phyloP scores from a whole-genome alignment of 2,888 invertebrate species.

The Cephus rjabovi region DNA sequence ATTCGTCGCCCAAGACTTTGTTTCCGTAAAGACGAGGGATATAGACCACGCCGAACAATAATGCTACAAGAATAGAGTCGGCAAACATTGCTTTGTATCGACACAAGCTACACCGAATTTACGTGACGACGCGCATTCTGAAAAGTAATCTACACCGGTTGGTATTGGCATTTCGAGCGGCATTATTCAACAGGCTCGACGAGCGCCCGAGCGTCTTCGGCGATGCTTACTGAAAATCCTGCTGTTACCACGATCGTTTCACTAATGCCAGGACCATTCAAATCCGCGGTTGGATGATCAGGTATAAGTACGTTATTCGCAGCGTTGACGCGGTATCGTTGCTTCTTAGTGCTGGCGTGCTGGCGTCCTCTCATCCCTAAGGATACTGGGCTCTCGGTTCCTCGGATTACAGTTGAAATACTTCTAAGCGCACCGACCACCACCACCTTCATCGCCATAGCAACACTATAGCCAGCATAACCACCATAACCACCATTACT shows the following conservation, averaged over 20 bases:
- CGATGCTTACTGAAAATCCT: not conserved
- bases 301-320: slow-evolving; percentile 65
- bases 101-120: slow-evolving; percentile 53
- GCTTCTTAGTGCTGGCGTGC: slow-evolving; percentile 53
- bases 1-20: not conserved
- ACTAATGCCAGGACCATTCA: slow-evolving; percentile 31
- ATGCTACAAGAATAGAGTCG: slow-evolving; percentile 52
- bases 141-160: slow-evolving; percentile 65
- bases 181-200: not conserved
- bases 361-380: slow-evolving; percentile 34
- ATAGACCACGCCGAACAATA: slow-evolving; percentile 3
- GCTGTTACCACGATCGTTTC: slow-evolving; percentile 13
- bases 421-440: not conserved
- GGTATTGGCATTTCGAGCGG: not conserved
- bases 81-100: slow-evolving; percentile 61
- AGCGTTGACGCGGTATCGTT: slow-evolving; percentile 57
- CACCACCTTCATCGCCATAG: not conserved
- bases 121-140: slow-evolving; percentile 64
- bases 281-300: slow-evolving; percentile 60
- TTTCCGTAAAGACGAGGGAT: not conserved
- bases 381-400: not conserved
- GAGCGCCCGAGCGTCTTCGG: not conserved
- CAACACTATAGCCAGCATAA: not conserved
- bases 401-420: slow-evolving; percentile 1
- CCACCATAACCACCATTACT: not conserved